Evolutionary conservation across 2,888 invertebrate genomes (phyloP), one percentile per base, ranked within the genome.

Genomic region (Pyrochroa serraticornis): DNA sequence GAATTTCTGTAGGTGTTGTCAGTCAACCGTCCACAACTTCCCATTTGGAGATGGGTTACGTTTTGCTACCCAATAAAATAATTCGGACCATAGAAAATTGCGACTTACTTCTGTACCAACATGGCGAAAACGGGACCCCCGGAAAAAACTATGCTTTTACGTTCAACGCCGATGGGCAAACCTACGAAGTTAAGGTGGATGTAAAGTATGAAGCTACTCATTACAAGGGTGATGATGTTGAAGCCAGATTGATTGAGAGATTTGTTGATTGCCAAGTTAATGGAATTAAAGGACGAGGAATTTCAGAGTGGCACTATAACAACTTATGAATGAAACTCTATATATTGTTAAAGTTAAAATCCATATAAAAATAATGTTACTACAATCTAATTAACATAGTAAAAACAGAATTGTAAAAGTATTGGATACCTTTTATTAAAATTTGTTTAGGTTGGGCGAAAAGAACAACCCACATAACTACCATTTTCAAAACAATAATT

Each of bases 271-370:
- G 81, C 46, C 77, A 76, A 0, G 85, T 88, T 6, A 86, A 88
- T 77, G 87, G 87, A 0, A 76, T 87, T 0, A 80, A 82, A 0
- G 91, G 91, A 0, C 84, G 85, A 59, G 91, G 91, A 0, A 84
- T 90, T 30, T 86, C 87, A 0, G 91, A 91, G 77, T 89, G 89
- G 81, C 84, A 90, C 71, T 91, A 91, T 76, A 79, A 84, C 41
- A 82, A 86, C 59, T 7, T 60, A 12, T 33, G 38, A 44, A 55
- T 35, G 38, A 6, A 7, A 38, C n/a, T 46, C n/a, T 6, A 38
- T 9, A 14, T 12, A 32, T 44, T 31, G n/a, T 31, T 31, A 32
- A 32, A 32, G 10, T 44, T 12, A 32, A 32, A 32, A 44, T 3
- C 14, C 6, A 8, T 42, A 13, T 42, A 13, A 13, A 13, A 13